A percentile compares a stretch with the other conserved stretches of the same genome.
phyloP scores from a whole-genome alignment of 2,888 invertebrate species.

The Teleiodes luculella region DNA sequence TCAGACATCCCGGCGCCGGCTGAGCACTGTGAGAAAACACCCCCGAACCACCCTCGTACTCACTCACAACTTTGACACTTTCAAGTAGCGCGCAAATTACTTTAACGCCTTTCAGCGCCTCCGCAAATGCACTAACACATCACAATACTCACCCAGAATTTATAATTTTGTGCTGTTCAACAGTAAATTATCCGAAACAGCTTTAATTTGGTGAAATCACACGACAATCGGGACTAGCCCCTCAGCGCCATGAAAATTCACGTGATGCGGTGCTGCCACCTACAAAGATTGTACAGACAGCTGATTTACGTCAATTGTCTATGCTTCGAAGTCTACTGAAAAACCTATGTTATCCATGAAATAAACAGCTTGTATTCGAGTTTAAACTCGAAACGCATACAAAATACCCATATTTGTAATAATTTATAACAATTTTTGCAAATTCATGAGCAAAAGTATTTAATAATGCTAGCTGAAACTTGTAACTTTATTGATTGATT shows the following conservation, averaged over 20 bases:
- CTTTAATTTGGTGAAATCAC: constrained; percentile 76
- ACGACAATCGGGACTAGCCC: constrained; percentile 78
- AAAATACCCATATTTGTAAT: no score
- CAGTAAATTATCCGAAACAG: constrained; percentile 68
- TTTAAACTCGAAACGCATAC: not conserved
- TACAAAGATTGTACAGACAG: constrained; percentile 72
- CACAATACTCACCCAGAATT: constrained; percentile 66
- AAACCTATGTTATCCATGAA: not conserved
- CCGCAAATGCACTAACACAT: constrained; percentile 29
- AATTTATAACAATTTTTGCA: not conserved
- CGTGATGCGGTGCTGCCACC: constrained; percentile 81
- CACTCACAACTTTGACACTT: constrained; percentile 65
- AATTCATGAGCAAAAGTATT: not conserved
- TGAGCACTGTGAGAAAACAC: constrained; percentile 48
- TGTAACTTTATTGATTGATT: constrained; percentile 3
- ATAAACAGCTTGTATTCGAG: not conserved
- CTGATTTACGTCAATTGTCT: constrained; percentile 79
- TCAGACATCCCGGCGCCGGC: constrained; percentile 69
- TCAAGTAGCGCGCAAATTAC: constrained; percentile 64
- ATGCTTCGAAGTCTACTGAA: constrained; percentile 37
- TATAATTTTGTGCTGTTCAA: constrained; percentile 71
- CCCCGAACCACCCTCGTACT: constrained; percentile 63
- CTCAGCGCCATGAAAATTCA: constrained; percentile 81
- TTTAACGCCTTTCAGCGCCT: constrained; percentile 27
- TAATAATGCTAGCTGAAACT: not conserved